Percentiles rank a stretch among this genome's conserved stretches.
Conservation (phyloP, 1,140 invertebrate genomes). For the Octopus sinensis region DNA sequence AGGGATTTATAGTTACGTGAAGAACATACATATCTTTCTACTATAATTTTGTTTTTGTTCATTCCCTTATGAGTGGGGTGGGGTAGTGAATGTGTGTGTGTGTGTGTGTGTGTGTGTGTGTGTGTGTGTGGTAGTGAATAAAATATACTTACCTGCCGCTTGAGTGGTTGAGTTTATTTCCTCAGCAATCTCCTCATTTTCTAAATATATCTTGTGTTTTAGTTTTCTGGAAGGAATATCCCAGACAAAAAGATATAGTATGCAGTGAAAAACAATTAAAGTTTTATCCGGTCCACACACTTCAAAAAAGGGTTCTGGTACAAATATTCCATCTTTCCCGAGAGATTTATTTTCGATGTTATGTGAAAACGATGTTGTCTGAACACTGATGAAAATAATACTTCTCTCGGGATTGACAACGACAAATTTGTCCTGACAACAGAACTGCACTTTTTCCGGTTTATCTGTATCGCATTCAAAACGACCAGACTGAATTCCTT, state of each 20-base stretch:
- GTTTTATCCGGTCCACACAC: slow-evolving; percentile 26
- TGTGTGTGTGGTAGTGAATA: too few species aligned
- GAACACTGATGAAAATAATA: slow-evolving; percentile 19
- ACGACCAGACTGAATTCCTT: slow-evolving; percentile 31
- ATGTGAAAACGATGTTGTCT: slow-evolving; percentile 18
- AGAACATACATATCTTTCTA: too few species aligned
- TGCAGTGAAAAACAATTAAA: slow-evolving; percentile 21
- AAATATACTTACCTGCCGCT: too few species aligned
- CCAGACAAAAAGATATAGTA: slow-evolving; percentile 7
- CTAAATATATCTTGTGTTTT: neutral
- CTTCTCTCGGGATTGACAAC: slow-evolving; percentile 18
- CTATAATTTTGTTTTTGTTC: too few species aligned
- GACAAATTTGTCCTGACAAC: slow-evolving; percentile 27
- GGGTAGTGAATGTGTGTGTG: too few species aligned
- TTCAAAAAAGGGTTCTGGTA: neutral
- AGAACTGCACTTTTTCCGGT: slow-evolving; percentile 26
- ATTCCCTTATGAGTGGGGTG: too few species aligned
- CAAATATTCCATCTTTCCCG: neutral
- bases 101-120: too few species aligned
- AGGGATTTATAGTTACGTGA: too few species aligned
- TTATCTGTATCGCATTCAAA: slow-evolving; percentile 20
- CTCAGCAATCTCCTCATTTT: neutral
- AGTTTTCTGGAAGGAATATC: slow-evolving; percentile 8
- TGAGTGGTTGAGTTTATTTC: neutral
- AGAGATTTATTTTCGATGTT: slow-evolving; percentile 6